Base-by-base conservation (phyloP, 2,797 vertebrate species). In the Phalloptychus januarius region DNA sequence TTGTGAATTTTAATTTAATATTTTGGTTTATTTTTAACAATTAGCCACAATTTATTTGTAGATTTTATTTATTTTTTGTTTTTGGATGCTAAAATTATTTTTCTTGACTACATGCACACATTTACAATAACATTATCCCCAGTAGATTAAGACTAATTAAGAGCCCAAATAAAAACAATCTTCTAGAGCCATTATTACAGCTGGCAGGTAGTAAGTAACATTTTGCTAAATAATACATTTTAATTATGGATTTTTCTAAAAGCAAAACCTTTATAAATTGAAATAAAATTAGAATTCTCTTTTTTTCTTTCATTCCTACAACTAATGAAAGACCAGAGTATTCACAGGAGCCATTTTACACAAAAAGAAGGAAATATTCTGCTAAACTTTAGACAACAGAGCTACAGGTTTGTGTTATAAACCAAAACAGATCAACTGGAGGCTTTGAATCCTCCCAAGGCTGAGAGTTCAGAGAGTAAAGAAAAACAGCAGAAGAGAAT, bases 401-500 rank as follows among this genome's bases (percentile, higher is more conserved):
- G 3, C 7, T 65, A 18, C 18, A 65, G 63, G 18, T 38, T 40
- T 8, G 15, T 65, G 33, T 23, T 65, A 65, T 13, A 12, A n/a
- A 13, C 28, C 28, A 36, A 33, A 31, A 33, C 58, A 33, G 28
- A 33, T 63, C 2, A 63, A 58, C n/a, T 58, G 11, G 28, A 8
- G 25, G 36, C 33, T 38, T 11, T 36, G 33, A 65, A 38, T 38
- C 63, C 11, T 11, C 40, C 36, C 36, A 67, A 7, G 20, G 36
- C 40, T 18, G 4, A 67, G 5, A 31, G 20, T 2, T 25, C 18
- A 48, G 44, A 28, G 4, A 8, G 8, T 31, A 25, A 72, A 58
- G 31, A 40, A 23, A 75, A 78, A n/a, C 11, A 23, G 45, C 72
- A 31, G 74, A 58, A 65, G 15, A 44, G n/a, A 81, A 75, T 72